These are phyloP conservation scores for Tridacna crocea DNA, from an alignment of 2,888 invertebrate species.

Conservation along the genomic window DNA sequence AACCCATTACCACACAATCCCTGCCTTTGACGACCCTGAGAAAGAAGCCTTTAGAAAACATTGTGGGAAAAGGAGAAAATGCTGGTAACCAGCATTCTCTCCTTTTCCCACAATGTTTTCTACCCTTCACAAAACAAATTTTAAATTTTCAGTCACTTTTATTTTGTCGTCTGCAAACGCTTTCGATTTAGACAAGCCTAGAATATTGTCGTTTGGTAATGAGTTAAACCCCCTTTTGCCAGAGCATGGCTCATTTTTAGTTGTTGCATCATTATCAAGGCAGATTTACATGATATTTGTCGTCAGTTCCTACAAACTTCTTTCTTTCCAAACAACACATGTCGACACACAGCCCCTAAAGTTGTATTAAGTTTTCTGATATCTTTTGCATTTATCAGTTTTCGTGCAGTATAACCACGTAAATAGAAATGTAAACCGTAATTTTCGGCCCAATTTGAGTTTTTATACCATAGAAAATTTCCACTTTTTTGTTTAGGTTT, in stretches of 20 bases:
- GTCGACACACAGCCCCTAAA: conserved; percentile 54
- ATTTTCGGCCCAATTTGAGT: conserved; percentile 58
- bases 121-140: too few species aligned
- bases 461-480: conserved; percentile 11
- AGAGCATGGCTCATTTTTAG: not conserved
- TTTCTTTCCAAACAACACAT: conserved; percentile 50
- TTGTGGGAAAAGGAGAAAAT: too few species aligned
- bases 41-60: too few species aligned
- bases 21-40: too few species aligned
- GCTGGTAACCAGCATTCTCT: too few species aligned
- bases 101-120: too few species aligned
- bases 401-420: conserved; percentile 35
- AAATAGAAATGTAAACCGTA: conserved; percentile 57
- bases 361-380: conserved; percentile 60
- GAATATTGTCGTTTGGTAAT: too few species aligned
- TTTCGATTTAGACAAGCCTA: too few species aligned
- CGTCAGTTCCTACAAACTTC: conserved; percentile 35
- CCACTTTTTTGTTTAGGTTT: conserved; percentile 44
- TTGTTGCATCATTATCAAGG: not conserved
- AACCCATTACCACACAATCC: too few species aligned
- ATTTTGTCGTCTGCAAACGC: too few species aligned
- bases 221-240: not conserved
- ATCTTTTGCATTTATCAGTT: conserved; percentile 22
- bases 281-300: too few species aligned
- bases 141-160: too few species aligned